Evolutionary conservation across 2,888 invertebrate genomes (phyloP), one percentile per base, ranked within the genome.

Genomic region (Daptonema setosum): DNA sequence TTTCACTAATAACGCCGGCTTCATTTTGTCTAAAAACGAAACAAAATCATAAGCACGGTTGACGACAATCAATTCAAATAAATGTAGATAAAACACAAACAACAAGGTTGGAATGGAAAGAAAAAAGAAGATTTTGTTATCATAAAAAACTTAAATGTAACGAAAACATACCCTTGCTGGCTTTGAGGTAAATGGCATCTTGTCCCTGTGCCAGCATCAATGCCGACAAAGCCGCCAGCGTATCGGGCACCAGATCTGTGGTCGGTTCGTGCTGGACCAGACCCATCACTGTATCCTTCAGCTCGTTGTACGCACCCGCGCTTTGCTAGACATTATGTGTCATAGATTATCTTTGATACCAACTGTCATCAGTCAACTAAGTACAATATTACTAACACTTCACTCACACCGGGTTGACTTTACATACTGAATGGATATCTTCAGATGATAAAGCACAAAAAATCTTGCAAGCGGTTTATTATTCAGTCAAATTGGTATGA

Each of bases 1-100:
- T 76, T 86, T 91, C 14, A 91, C 90, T 63, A 91, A 80, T 65
- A 88, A 81, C 58, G 79, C 79, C 68, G 90, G 87, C 73, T 93
- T 97, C 91, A 93, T 93, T 64, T 82, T 82, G 73, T 91, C 88
- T 83, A n/a, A n/a, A n/a, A n/a, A n/a, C n/a, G n/a, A n/a, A n/a
- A n/a, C n/a, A n/a, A n/a, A n/a, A n/a, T 73, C 55, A 71, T 67
- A 35, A 45, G 53, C 29, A 48, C 50, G 52, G 57, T 5, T 58
- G 22, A 52, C 25, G 35, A 28, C 5, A 5, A 28, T 48, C 1
- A 60, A n/a, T 59, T n/a, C 17, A 47, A 30, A 59, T 24, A 14
- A 43, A 45, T 59, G 1, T 25, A 50, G 2, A n/a, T 25, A 54
- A 50, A 25, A 35, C 17, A 45, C 25, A 24, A 58, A n/a, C n/a